Evolutionary conservation across 2,888 invertebrate species (phyloP).

Genomic region (Melanostoma scalare): DNA sequence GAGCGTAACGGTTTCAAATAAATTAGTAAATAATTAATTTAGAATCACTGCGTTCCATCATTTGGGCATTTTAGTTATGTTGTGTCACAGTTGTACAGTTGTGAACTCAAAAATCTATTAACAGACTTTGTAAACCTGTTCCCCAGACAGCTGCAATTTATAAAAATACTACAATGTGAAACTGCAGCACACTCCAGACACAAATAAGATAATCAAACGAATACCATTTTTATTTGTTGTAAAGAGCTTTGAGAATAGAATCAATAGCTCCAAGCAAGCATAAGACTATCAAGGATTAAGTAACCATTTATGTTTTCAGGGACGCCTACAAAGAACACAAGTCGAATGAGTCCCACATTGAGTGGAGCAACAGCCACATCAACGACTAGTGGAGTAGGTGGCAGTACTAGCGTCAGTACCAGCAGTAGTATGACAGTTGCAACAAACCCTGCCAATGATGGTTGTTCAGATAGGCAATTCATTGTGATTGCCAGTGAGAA

Average conservation of each 20-base stretch:
- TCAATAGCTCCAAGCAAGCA: background rate
- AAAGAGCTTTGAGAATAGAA: no score
- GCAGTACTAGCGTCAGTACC: conserved; percentile 77
- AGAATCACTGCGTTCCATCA: no score
- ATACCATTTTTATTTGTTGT: background rate
- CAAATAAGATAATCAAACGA: background rate
- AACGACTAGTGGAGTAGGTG: conserved; percentile 78
- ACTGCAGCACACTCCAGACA: no score
- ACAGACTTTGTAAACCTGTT: no score
- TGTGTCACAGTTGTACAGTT: no score
- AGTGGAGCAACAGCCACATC: conserved; percentile 84
- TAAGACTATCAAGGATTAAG: background rate
- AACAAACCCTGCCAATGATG: conserved; percentile 75
- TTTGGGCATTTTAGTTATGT: no score
- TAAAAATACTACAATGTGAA: no score
- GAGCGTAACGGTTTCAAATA: no score
- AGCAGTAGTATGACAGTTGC: conserved; percentile 79
- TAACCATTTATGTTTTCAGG: conserved; percentile 78
- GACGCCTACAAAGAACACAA: conserved; percentile 88
- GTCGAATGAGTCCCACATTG: conserved; percentile 90
- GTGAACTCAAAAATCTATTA: no score
- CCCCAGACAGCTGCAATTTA: no score
- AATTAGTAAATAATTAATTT: no score
- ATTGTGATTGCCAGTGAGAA: conserved; percentile 97
- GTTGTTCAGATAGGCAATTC: conserved; percentile 92